Base-by-base conservation (phyloP, 1,140 invertebrate species). In the Drosophila santomea region DNA sequence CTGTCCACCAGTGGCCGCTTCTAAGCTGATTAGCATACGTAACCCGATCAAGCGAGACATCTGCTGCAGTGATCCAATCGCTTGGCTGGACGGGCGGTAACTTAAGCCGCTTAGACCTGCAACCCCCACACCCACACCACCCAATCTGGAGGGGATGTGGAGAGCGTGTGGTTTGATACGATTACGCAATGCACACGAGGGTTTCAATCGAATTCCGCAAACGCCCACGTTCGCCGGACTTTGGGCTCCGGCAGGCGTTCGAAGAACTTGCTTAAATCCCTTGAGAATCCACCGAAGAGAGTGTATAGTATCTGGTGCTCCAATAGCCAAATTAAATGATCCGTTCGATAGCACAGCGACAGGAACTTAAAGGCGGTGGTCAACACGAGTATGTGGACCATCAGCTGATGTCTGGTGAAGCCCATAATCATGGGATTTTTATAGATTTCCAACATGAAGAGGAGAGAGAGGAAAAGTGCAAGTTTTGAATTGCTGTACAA, bases 401-500 rank as follows among this genome's bases (percentile, higher is more conserved):
- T 56, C 28, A 83, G 36, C 20, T 82, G 75, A 10, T 56, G 35
- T 1, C 28, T 50, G 1, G 25, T 28, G 1, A 79, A 36, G 1
- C 71, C 75, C 0, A 72, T 15, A 3, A 82, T n/a, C 12, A 68
- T 12, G 5, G 52, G 47, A 38, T 50, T 77, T 0, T 58, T 48
- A 11, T 71, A 63, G 10, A 59, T 54, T 12, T 88, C 56, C 1
- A 78, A 41, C 38, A 67, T 35, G 14, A 72, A 80, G 8, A 84
- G 54, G 11, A 39, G 17, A 8, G 76, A 59, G 7, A 88, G 52
- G 38, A 44, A 7, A 11, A 88, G 44, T 3, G 84, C 69, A 36
- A 89, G 39, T 48, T 88, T 88, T 6, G 84, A 89, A 48, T 74
- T 89, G 23, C 83, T 88, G 36, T 41, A 41, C 17, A 44, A 28